A percentile compares a stretch with the other conserved stretches of the same genome.
phyloP scores from a whole-genome alignment of 2,888 invertebrate species.

The Sarcophaga carnaria region DNA sequence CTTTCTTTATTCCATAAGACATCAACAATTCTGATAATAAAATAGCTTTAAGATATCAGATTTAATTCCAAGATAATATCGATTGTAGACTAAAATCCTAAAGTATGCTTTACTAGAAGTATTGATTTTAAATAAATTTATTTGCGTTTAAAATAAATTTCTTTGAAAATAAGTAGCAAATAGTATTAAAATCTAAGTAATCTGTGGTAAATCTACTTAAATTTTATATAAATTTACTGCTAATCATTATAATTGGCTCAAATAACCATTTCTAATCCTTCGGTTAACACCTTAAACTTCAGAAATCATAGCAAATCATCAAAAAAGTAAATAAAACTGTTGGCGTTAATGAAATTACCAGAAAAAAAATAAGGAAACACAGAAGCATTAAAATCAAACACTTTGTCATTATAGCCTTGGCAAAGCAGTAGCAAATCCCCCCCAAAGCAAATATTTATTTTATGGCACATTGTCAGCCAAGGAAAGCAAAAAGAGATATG shows the following conservation, averaged over 20 bases:
- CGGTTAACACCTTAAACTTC: neutral
- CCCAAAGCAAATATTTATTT: conserved; percentile 58
- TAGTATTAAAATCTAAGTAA: too few relatives aligned
- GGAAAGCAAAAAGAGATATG: conserved; percentile 3
- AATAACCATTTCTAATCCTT: neutral
- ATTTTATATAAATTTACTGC: too few relatives aligned
- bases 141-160: too few relatives aligned
- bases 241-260: neutral
- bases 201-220: too few relatives aligned
- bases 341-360: neutral
- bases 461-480: conserved; percentile 32
- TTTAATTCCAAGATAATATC: too few relatives aligned
- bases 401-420: neutral
- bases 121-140: too few relatives aligned
- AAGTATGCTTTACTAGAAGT: too few relatives aligned
- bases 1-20: too few relatives aligned
- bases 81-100: too few relatives aligned
- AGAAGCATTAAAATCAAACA: neutral
- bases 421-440: conserved; percentile 13
- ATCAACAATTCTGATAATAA: too few relatives aligned
- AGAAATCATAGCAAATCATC: neutral
- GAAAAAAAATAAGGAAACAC: neutral
- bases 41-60: too few relatives aligned
- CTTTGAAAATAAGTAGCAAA: too few relatives aligned
- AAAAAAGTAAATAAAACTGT: neutral